Percentiles rank a stretch among this genome's conserved stretches.
Evolutionary conservation across 2,888 invertebrate species (phyloP).

Genomic region (Crepidodera aurea): DNA sequence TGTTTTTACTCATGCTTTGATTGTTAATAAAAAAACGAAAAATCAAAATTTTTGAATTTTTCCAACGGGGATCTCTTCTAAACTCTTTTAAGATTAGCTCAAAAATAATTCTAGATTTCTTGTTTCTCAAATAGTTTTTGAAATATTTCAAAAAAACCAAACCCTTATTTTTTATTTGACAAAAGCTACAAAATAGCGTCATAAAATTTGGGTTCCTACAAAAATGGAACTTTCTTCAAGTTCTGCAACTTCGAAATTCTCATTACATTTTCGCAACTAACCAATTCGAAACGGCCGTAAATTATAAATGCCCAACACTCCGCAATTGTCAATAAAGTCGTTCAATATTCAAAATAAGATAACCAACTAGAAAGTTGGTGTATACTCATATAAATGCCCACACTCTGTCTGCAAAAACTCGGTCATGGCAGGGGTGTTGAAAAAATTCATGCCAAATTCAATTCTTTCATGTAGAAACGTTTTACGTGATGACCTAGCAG

Average conservation of each 20-base stretch:
- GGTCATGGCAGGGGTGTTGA: conserved; percentile 47
- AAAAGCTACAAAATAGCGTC: no score
- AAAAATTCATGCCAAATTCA: conserved; percentile 24
- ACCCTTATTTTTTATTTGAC: no score
- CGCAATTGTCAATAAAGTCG: conserved; percentile 19
- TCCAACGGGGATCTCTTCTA: no score
- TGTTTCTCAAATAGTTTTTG: no score
- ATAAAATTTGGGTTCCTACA: no score
- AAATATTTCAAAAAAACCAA: no score
- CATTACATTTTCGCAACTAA: conserved; percentile 11
- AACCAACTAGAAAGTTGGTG: conserved; percentile 27
- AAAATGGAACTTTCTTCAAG: not conserved
- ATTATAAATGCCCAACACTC: conserved; percentile 6
- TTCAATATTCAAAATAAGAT: conserved; percentile 30
- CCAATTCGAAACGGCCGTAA: conserved; percentile 4
- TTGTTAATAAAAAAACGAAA: no score
- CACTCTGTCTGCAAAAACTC: conserved; percentile 44
- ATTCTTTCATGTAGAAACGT: not conserved
- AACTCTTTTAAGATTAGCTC: no score
- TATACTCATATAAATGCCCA: conserved; percentile 30
- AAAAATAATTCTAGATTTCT: no score
- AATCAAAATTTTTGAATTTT: no score
- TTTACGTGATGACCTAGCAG: no score
- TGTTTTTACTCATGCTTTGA: no score
- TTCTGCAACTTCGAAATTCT: not conserved